A percentile compares a stretch with the other conserved stretches of the same genome.
Conservation (phyloP, 2,113 vertebrate species). For the Calyptommatus sinebrachiatus region DNA sequence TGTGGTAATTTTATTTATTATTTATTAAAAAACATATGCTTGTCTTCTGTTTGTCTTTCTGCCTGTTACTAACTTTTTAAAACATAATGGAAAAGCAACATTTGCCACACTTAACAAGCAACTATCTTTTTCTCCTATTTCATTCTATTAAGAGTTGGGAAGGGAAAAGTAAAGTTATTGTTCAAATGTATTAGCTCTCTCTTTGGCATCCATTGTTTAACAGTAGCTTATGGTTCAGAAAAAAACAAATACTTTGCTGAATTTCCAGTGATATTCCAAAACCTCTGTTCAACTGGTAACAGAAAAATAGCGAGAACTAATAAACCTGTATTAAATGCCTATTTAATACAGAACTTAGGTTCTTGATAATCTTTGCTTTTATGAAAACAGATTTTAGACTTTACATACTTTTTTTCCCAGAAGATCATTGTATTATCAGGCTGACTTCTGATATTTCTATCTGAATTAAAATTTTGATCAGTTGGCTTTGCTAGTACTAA, state of each 20-base stretch:
- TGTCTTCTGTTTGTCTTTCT: slow-evolving; percentile 72
- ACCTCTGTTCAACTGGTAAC: background rate
- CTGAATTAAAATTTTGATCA: background rate
- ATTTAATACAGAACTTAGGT: background rate
- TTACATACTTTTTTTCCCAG: background rate
- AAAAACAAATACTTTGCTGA: background rate
- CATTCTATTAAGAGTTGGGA: background rate
- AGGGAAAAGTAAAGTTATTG: slow-evolving; percentile 21
- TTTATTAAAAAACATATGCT: slow-evolving; percentile 81
- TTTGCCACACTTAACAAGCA: slow-evolving; percentile 54
- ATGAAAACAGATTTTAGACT: background rate
- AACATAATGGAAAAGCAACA: slow-evolving; percentile 81
- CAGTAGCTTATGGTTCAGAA: slow-evolving; percentile 25
- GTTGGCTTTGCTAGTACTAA: background rate
- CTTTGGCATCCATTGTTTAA: slow-evolving; percentile 68
- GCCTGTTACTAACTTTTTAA: slow-evolving; percentile 71
- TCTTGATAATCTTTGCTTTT: background rate
- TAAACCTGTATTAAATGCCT: background rate
- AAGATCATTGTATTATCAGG: no score
- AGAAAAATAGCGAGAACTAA: no score
- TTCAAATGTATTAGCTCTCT: slow-evolving; percentile 54
- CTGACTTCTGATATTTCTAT: no score
- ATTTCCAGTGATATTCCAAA: background rate
- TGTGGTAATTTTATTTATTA: slow-evolving; percentile 98
- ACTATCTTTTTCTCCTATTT: slow-evolving; percentile 4